These are phyloP conservation scores for Hippotragus niger DNA, from an alignment of 2,113 vertebrate genomes.

Conservation along the genomic window DNA sequence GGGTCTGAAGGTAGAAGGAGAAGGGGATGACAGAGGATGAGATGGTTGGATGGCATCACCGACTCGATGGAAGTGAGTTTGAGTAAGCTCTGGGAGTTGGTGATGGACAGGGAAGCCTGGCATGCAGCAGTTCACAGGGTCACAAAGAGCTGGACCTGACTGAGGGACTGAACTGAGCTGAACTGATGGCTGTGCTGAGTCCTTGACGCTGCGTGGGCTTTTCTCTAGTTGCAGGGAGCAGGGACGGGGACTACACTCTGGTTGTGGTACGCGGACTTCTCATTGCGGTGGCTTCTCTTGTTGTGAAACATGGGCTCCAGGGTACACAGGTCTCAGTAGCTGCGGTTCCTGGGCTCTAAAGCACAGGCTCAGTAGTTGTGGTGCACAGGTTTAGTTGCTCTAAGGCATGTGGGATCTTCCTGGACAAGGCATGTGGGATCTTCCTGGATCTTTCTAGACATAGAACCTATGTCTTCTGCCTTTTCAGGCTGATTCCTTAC, in stretches of 20 bases:
- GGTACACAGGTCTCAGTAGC: neutral
- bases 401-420: neutral
- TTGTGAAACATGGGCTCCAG: neutral
- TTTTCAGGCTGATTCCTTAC: neutral
- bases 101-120: neutral
- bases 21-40: neutral
- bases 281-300: neutral
- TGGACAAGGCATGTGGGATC: neutral
- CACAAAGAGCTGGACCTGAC: neutral
- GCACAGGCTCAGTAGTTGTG: neutral
- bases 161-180: neutral
- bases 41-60: neutral
- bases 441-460: neutral
- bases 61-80: neutral
- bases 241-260: neutral
- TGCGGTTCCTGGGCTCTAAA: neutral
- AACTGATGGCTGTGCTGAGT: neutral
- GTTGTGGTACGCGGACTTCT: neutral
- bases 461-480: neutral
- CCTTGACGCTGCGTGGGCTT: neutral
- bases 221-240: neutral
- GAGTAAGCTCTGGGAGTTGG: neutral
- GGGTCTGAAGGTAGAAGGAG: neutral
- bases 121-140: neutral
- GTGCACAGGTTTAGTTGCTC: neutral